A percentile compares a stretch with the other conserved stretches of the same genome.
Evolutionary conservation across 2,888 invertebrate genomes (phyloP).

Genomic region (Ernsta delagoae): DNA sequence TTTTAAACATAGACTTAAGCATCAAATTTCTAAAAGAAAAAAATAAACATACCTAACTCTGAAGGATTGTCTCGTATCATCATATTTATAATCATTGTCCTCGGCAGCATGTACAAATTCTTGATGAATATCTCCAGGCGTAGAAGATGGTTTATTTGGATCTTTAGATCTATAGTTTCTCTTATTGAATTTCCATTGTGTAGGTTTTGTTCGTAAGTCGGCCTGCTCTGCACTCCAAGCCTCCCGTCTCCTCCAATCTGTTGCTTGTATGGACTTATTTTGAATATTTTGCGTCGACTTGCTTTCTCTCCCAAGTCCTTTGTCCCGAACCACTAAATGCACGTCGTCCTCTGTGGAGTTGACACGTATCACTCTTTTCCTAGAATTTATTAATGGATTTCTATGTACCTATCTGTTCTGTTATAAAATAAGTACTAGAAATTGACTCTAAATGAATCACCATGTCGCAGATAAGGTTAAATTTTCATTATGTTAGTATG

Average conservation of each 20-base stretch:
- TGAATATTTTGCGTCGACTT: constrained; percentile 90
- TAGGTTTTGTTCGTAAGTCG: constrained; percentile 87
- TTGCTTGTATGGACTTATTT: constrained; percentile 91
- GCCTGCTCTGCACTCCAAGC: constrained; percentile 94
- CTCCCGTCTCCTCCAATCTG: constrained; percentile 92
- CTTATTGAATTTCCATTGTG: constrained; percentile 90
- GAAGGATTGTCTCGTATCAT: constrained; percentile 73
- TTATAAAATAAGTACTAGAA: constrained; percentile 43
- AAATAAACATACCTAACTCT: constrained; percentile 62
- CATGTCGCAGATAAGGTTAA: constrained; percentile 20
- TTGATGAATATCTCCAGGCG: constrained; percentile 76
- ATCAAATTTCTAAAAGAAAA: too few relatives aligned
- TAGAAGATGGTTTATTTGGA: constrained; percentile 77
- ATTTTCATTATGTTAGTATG: not conserved
- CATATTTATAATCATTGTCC: constrained; percentile 77
- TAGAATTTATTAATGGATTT: constrained; percentile 86
- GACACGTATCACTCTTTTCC: constrained; percentile 90
- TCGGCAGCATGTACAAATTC: constrained; percentile 78
- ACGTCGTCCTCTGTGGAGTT: constrained; percentile 90
- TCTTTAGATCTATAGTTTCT: constrained; percentile 84
- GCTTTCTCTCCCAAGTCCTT: constrained; percentile 89
- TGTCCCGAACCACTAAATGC: constrained; percentile 89
- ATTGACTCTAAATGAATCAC: constrained; percentile 29
- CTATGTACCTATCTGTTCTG: constrained; percentile 80
- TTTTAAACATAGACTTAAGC: too few relatives aligned